Evolutionary conservation across 2,888 invertebrate species (phyloP), one percentile per base, ranked within the genome.

Genomic region (Lepidochrysops patricia): DNA sequence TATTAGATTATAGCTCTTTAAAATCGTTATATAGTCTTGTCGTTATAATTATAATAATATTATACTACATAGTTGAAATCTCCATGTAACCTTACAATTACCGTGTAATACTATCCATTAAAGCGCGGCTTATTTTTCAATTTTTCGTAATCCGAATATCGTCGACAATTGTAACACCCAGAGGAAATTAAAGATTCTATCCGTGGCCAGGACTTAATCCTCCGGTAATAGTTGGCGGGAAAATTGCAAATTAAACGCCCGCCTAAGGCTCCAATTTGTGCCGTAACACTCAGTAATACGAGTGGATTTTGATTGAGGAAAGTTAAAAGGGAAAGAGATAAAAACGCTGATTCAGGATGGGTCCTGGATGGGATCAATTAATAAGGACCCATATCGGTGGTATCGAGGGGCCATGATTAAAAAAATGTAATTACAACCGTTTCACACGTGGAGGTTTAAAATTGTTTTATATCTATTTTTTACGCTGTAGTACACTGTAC

Each of bases 111-210:
- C 15, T 7, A 35, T 35, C 1, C 19, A 43, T 19, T 43, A 19
- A 43, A 19, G 9, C 19, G 50, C 12, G 19, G 29, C 50, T 59
- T 35, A 52, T 59, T 19, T 52, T 59, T 59, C 58, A 59, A 59
- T 59, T 59, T 59, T 52, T 59, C 58, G 25, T 34, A 59, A 59
- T 59, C 52, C 58, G 52, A 59, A 52, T 50, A 58, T 58, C 58
- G 27, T 32, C 58, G 58, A 35, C 57, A 50, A 19, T 50, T 52
- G 58, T 58, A 58, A 58, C 58, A 79, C 81, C 79, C 82, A 68
- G 71, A 85, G 86, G 86, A 87, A 87, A 88, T 87, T 86, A 86
- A 85, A 88, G 85, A 87, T 87, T 87, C 84, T 84, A 82, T 84
- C 83, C 83, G 75, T 70, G 67, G 75, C 79, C 79, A 81, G 79